Percentiles rank a stretch among this genome's conserved stretches.
Evolutionary conservation across 1,140 invertebrate species (phyloP).

Genomic region (Drosophila trapezifrons): DNA sequence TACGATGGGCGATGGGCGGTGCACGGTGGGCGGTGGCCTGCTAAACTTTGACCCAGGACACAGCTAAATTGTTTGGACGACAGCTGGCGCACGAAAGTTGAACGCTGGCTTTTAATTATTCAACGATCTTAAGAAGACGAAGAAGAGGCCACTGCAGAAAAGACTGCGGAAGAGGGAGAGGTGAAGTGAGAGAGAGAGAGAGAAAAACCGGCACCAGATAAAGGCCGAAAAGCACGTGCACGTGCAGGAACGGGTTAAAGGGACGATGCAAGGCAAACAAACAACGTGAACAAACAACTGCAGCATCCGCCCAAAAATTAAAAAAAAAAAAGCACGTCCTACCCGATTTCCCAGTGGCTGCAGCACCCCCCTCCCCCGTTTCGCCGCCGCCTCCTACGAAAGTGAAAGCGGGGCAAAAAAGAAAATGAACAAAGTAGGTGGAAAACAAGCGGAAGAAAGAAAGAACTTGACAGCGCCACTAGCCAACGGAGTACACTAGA

Average conservation of each 20-base stretch:
- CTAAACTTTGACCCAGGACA: slow-evolving; percentile 75
- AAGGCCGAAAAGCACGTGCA: slow-evolving; percentile 34
- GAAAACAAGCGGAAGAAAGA: slow-evolving; percentile 17
- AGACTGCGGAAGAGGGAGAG: background rate
- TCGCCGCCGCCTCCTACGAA: background rate
- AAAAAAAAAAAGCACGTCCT: background rate
- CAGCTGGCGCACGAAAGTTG: slow-evolving; percentile 72
- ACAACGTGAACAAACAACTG: slow-evolving; percentile 61
- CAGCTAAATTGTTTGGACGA: slow-evolving; percentile 76
- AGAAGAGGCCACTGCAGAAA: slow-evolving; percentile 4
- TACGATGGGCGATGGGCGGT: background rate
- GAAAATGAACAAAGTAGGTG: slow-evolving; percentile 15
- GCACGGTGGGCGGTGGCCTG: slow-evolving; percentile 33
- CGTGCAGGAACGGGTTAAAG: slow-evolving; percentile 12
- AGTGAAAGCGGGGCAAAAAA: slow-evolving; percentile 6
- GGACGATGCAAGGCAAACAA: slow-evolving; percentile 43
- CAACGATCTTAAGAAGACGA: slow-evolving; percentile 62
- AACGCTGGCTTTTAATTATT: slow-evolving; percentile 74
- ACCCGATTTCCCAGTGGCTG: background rate
- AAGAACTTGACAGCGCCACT: slow-evolving; percentile 8
- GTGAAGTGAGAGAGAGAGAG: background rate
- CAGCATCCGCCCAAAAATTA: slow-evolving; percentile 50
- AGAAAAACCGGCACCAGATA: slow-evolving; percentile 24
- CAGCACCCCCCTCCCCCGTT: background rate
- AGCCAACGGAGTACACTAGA: background rate